These are phyloP conservation scores for Oophaga pumilio DNA, from an alignment of 2,113 vertebrate species.

Conservation along the genomic window DNA sequence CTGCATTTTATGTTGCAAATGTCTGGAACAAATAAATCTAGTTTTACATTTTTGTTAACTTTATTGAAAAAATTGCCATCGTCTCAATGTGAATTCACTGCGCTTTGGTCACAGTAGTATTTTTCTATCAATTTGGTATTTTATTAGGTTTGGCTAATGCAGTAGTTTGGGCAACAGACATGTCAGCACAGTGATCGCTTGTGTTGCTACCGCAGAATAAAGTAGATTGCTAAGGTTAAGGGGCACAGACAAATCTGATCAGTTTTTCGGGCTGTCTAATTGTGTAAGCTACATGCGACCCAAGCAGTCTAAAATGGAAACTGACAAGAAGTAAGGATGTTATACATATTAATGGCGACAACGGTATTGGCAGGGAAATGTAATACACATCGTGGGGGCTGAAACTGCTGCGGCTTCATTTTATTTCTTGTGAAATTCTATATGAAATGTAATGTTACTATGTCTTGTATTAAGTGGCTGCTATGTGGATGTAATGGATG, in stretches of 20 bases:
- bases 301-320: background rate
- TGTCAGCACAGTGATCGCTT: background rate
- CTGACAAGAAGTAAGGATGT: slow-evolving; percentile 16
- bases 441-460: background rate
- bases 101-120: background rate
- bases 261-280: slow-evolving; percentile 7
- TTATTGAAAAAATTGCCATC: background rate
- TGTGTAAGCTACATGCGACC: background rate
- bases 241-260: slow-evolving; percentile 18
- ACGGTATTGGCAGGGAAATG: background rate
- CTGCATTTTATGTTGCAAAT: background rate
- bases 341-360: background rate
- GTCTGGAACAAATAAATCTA: background rate
- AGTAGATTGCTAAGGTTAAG: slow-evolving; percentile 8
- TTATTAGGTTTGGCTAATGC: slow-evolving; percentile 25
- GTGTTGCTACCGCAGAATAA: background rate
- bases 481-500: background rate
- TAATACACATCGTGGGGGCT: background rate
- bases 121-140: slow-evolving; percentile 19
- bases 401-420: background rate
- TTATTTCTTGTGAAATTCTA: background rate
- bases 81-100: background rate
- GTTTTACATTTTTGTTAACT: background rate
- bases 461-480: background rate
- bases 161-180: slow-evolving; percentile 1